Evolutionary conservation across 2,797 vertebrate species (phyloP), one percentile per base, ranked within the genome.

Genomic region (Atherinosoma microstoma): DNA sequence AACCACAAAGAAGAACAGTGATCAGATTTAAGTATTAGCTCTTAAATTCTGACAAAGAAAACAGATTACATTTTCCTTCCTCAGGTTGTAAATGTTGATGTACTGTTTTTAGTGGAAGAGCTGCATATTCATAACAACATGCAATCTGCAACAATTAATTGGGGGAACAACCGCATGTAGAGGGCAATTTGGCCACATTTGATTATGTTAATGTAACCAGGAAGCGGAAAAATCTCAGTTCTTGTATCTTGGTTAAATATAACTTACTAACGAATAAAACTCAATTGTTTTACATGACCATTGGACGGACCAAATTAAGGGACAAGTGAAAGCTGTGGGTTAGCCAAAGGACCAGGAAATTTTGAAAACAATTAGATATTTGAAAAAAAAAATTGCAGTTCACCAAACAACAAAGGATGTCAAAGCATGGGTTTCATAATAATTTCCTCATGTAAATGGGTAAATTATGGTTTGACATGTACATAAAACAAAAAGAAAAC

Each of bases 11-110:
- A 69, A 42, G n/a, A 60, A 35, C 58, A 56, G 53, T 45, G 67
- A 84, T 80, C 73, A 63, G 36, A 75, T 79, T 86, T 70, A 22
- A 24, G 49, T 27, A 35, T 77, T 49, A 70, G 29, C 24, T 18
- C 29, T 40, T 82, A 64, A 61, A 65, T 62, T 61, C 35, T 70
- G 4, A 47, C 62, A 35, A 18, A 69, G 2, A 63, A 77, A 69
- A 16, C 0, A 3, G 35, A 3, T 60, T 80, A 64, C 10, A 59
- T 67, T 65, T 47, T 65, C 65, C 75, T 67, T 65, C n/a, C 16
- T 58, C 3, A 8, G 0, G 10, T 0, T 66, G 56, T 36, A 58
- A 1, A 67, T 67, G 49, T 27, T 56, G 7, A 58, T 49, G 29
- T 3, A 30, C 20, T 24, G 54, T 1, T 42, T 42, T 42, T 10